These are phyloP conservation scores for Chelidonichthys spinosus DNA, from an alignment of 2,797 vertebrate species.

Conservation along the genomic window DNA sequence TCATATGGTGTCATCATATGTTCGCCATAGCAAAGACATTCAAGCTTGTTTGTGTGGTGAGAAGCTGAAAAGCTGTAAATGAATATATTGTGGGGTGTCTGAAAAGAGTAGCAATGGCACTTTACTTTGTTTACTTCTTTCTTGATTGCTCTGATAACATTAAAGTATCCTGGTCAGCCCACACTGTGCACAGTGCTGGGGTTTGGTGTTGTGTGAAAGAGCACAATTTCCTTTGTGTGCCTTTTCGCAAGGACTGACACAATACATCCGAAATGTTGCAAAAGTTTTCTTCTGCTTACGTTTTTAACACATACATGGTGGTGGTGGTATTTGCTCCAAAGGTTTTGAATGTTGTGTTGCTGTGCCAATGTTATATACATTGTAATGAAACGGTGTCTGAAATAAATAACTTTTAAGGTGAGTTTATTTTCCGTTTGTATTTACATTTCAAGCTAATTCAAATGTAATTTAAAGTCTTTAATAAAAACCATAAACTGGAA, in stretches of 20 bases:
- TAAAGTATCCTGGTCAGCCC: background rate
- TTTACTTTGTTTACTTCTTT: conserved; percentile 63
- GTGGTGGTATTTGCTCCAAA: conserved; percentile 5
- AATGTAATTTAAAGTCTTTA: conserved; percentile 66
- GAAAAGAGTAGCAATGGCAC: conserved; percentile 37
- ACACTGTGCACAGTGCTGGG: background rate
- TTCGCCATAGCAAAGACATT: conserved; percentile 22
- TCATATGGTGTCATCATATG: background rate
- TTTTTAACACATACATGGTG: no score
- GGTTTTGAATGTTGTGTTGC: conserved; percentile 49
- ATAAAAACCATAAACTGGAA: conserved; percentile 63
- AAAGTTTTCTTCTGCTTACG: conserved; percentile 21
- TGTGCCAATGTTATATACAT: conserved; percentile 50
- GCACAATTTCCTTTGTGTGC: conserved; percentile 49
- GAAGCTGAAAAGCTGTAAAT: background rate
- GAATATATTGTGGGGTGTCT: background rate
- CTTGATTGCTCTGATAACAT: conserved; percentile 13
- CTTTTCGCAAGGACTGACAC: conserved; percentile 26
- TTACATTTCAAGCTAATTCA: conserved; percentile 21
- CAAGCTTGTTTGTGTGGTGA: conserved; percentile 9
- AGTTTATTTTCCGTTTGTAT: conserved; percentile 11
- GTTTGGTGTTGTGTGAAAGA: conserved; percentile 8
- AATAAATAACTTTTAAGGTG: conserved; percentile 58
- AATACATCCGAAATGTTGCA: conserved; percentile 26
- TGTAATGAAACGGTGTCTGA: conserved; percentile 38